Percentiles rank a stretch among this genome's conserved stretches.
phyloP scores from a whole-genome alignment of 2,888 invertebrate genomes.

The Morpho helenor region DNA sequence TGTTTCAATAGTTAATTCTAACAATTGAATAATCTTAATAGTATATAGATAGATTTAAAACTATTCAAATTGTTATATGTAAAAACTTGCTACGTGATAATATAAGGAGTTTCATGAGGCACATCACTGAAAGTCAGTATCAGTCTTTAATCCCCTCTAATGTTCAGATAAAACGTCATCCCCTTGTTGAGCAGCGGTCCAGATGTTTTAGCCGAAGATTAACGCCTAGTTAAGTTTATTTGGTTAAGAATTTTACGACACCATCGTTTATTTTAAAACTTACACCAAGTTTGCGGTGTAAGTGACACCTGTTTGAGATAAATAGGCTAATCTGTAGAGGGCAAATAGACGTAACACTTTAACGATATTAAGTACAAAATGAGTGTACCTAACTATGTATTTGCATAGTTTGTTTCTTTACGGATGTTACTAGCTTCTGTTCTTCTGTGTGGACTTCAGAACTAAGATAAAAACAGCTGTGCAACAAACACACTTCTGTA shows the following conservation, averaged over 20 bases:
- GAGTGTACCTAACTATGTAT: too few species aligned
- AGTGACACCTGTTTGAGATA: constrained; percentile 71
- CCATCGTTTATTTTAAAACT: constrained; percentile 59
- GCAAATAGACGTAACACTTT: neutral
- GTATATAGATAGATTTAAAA: too few species aligned
- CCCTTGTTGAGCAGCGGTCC: constrained; percentile 42
- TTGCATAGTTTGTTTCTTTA: too few species aligned
- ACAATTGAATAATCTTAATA: too few species aligned
- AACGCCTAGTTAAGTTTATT: constrained; percentile 67
- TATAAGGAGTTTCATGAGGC: neutral
- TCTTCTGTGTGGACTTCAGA: too few species aligned
- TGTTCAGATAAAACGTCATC: constrained; percentile 46
- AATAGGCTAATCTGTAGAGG: constrained; percentile 19
- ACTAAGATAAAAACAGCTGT: too few species aligned
- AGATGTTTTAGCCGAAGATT: constrained; percentile 63
- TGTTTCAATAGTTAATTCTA: too few species aligned
- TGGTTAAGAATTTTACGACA: constrained; percentile 68
- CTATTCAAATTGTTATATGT: neutral
- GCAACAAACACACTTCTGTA: too few species aligned
- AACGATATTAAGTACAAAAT: too few species aligned
- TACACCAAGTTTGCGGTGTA: constrained; percentile 45
- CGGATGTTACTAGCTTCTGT: too few species aligned
- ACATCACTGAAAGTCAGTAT: constrained; percentile 1
- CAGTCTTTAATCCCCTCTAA: constrained; percentile 13
- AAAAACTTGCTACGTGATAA: neutral